phyloP scores from a whole-genome alignment of 2,888 invertebrate genomes.

The Hypolimnas misippus region DNA sequence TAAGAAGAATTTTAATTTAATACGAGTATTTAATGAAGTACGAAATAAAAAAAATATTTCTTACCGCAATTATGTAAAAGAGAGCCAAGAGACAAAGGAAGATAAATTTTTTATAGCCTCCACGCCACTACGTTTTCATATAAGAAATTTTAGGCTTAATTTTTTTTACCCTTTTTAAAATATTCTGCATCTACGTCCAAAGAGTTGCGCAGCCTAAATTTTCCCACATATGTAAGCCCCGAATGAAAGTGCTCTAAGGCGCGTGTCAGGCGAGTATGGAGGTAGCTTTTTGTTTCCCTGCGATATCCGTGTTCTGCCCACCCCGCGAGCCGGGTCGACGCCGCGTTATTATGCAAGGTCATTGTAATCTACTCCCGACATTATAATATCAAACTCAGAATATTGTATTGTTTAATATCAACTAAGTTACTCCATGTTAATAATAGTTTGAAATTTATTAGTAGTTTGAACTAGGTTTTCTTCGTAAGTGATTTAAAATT shows the following conservation, averaged over 20 bases:
- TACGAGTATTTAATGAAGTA: background rate
- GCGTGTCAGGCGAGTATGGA: constrained; percentile 13
- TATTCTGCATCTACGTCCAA: constrained; percentile 18
- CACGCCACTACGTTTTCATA: background rate
- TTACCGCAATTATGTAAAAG: background rate
- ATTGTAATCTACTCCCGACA: constrained; percentile 56
- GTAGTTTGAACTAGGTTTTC: background rate
- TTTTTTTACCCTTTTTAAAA: constrained; percentile 18
- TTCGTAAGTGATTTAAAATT: background rate
- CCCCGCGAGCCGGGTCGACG: constrained; percentile 49
- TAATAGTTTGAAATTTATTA: background rate
- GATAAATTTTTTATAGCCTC: no score
- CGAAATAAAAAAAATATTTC: background rate
- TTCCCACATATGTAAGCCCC: constrained; percentile 32
- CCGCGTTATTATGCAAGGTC: constrained; percentile 61
- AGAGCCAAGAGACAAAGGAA: no score
- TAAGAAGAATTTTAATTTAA: background rate
- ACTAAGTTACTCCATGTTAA: constrained; percentile 23
- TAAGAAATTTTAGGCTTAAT: background rate
- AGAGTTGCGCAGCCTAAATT: constrained; percentile 33
- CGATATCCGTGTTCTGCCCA: constrained; percentile 36
- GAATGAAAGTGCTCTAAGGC: constrained; percentile 16
- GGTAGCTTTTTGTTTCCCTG: constrained; percentile 35
- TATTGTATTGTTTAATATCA: constrained; percentile 49
- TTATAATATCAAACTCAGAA: constrained; percentile 51